These are phyloP conservation scores for Zaprionus inermis DNA, from an alignment of 1,140 invertebrate genomes.

Conservation along the genomic window DNA sequence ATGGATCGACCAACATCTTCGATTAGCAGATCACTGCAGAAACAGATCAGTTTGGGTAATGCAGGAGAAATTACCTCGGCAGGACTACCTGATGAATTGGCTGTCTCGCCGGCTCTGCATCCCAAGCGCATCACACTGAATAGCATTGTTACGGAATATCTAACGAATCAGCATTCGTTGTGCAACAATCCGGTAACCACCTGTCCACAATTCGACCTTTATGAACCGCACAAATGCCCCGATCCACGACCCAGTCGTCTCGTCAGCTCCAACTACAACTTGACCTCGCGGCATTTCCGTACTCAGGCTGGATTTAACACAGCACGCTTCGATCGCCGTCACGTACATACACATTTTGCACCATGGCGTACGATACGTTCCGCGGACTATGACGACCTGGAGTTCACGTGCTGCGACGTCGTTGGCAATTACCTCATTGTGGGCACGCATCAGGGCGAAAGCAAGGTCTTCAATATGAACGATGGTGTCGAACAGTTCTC, in stretches of 20 bases:
- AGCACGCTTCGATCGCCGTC: constrained; percentile 89
- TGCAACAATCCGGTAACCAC: constrained; percentile 97
- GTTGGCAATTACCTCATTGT: constrained; percentile 91
- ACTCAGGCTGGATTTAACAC: constrained; percentile 86
- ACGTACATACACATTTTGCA: constrained; percentile 95
- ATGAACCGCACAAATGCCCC: constrained; percentile 96
- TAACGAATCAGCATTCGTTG: constrained; percentile 97
- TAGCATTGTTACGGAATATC: constrained; percentile 97
- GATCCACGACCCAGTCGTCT: constrained; percentile 91
- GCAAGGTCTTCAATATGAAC: constrained; percentile 93
- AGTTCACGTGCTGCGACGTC: constrained; percentile 90
- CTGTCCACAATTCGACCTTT: constrained; percentile 95
- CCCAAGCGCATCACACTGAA: constrained; percentile 89
- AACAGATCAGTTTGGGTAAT: constrained; percentile 86
- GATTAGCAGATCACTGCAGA: constrained; percentile 87
- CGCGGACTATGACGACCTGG: constrained; percentile 89
- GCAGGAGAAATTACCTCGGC: constrained; percentile 21
- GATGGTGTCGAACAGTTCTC: constrained; percentile 91
- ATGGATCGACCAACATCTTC: constrained; percentile 65
- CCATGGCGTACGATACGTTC: constrained; percentile 92
- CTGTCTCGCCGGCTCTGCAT: constrained; percentile 59
- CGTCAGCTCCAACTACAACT: constrained; percentile 89
- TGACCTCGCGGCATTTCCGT: constrained; percentile 87
- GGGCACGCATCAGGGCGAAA: constrained; percentile 94
- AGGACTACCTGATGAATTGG: constrained; percentile 46